Evolutionary conservation across 2,797 vertebrate species (phyloP).

Genomic region (Bufotes viridis): DNA sequence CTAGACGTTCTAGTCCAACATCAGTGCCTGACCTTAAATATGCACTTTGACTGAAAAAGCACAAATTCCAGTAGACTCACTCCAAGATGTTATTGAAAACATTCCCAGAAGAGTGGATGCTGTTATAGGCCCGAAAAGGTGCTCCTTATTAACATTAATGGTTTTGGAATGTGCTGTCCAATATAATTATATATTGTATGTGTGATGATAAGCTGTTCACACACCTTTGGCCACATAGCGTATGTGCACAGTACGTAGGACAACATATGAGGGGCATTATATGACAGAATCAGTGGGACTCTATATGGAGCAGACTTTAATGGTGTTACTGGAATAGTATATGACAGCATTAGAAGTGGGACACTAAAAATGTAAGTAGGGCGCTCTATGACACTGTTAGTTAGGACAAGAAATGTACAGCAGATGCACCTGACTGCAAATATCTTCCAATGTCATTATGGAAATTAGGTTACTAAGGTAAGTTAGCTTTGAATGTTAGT

Average conservation of each 20-base stretch:
- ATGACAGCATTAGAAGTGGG: not conserved
- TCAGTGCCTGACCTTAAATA: no score
- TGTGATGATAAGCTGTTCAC: not conserved
- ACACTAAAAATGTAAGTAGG: not conserved
- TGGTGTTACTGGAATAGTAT: not conserved
- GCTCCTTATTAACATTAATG: no score
- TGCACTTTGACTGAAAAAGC: no score
- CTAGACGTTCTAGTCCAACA: no score
- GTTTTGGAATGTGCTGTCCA: not conserved
- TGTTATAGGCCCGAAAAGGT: no score
- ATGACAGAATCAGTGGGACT: not conserved
- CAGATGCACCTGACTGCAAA: not conserved
- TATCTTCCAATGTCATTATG: not conserved
- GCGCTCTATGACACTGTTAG: not conserved
- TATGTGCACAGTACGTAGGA: not conserved
- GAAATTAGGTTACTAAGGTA: not conserved
- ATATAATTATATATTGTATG: not conserved
- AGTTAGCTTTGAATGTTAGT: not conserved
- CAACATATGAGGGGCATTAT: not conserved
- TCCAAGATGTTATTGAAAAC: no score
- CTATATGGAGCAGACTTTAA: not conserved
- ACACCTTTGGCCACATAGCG: not conserved
- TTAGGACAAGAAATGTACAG: not conserved
- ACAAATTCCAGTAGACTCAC: no score
- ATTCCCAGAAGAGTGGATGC: no score